Evolutionary conservation across 1,140 invertebrate species (phyloP), one percentile per base, ranked within the genome.

Genomic region (Micrasema longulum): DNA sequence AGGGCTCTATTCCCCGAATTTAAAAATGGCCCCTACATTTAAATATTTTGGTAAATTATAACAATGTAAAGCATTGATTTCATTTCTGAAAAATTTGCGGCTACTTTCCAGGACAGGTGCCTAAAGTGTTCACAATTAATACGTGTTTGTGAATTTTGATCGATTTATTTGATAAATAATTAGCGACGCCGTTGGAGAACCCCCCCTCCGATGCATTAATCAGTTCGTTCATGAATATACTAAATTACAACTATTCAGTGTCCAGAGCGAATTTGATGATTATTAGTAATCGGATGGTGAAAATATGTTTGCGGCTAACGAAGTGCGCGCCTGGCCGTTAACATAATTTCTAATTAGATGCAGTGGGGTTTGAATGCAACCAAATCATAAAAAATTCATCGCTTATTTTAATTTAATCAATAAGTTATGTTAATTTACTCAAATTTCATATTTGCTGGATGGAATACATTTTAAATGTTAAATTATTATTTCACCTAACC

Each of bases 41-140:
- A n/a, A n/a, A n/a, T n/a, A n/a, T n/a, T n/a, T n/a, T n/a, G n/a
- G n/a, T n/a, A n/a, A n/a, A n/a, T n/a, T n/a, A n/a, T n/a, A n/a
- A n/a, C n/a, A n/a, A n/a, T n/a, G n/a, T n/a, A n/a, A n/a, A n/a
- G n/a, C n/a, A n/a, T n/a, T n/a, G n/a, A n/a, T n/a, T n/a, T n/a
- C n/a, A n/a, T n/a, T n/a, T n/a, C n/a, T n/a, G n/a, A n/a, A n/a
- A n/a, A n/a, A n/a, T n/a, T n/a, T n/a, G n/a, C n/a, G n/a, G n/a
- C n/a, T n/a, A n/a, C n/a, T 31, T 31, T 31, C 7, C 26, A 31
- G 2, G 26, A 31, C 7, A 4, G 26, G 26, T 31, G 7, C 26
- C 4, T 16, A 45, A 16, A 67, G 82, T 84, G 66, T 84, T 82
- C 75, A 83, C 82, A 67, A 82, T 31, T 31, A 4, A 31, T 4